Base-by-base conservation (phyloP, 2,113 vertebrate species). In the Nycticebus coucang region DNA sequence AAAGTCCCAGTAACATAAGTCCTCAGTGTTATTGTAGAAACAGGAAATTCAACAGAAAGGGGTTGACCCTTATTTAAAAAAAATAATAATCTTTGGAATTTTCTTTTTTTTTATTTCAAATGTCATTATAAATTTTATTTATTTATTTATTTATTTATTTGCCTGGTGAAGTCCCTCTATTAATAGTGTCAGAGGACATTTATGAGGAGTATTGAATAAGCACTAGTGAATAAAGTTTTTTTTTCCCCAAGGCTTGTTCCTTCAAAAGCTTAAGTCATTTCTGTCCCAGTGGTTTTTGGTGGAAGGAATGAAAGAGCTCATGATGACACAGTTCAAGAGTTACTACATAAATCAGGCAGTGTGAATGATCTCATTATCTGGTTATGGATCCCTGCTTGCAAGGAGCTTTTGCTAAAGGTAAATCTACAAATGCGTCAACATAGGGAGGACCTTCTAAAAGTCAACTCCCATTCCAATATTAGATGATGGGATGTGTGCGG, bases 361-460 rank as follows among this genome's bases (percentile, higher is more conserved):
- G 35, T 37, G 95, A 92, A 72, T n/a, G 45, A 93, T 96, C 89
- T 89, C 94, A 97, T 95, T 95, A 92, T 93, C 95, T 97, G 92
- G 96, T 94, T 95, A 96, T 78, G 92, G 95, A 94, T 93, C 87
- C 93, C 60, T 94, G 89, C 74, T 59, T 72, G 7, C 22, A 62
- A 89, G 60, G 26, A 92, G 91, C 35, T 89, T 94, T 94, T 80
- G 57, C 75, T 95, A 95, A 96, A 94, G 89, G 93, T 97, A 96
- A 94, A 95, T 72, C 30, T 87, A 81, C 53, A 96, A 72, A 94
- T 78, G 66, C 71, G 89, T 95, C 86, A 77, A 80, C 66, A 55
- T 21, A 60, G 35, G 64, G 83, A 86, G 82, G 53, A 77, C 41
- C 89, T 95, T 95, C 95, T 81, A 92, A 96, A 96, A 97, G 91